Evolutionary conservation across 2,797 vertebrate species (phyloP).

Genomic region (Enteromius anoplus): DNA sequence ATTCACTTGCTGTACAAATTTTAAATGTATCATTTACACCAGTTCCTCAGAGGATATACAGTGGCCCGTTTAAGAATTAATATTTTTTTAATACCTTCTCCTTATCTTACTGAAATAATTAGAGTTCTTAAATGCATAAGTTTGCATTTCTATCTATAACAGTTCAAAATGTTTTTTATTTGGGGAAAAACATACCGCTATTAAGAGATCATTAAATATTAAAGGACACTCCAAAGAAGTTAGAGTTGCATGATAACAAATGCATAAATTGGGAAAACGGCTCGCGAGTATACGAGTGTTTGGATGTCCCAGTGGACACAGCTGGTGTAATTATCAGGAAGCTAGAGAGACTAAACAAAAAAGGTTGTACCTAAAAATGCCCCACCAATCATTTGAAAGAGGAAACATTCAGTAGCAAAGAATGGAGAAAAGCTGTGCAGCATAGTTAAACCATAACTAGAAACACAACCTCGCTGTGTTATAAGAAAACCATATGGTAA

Average conservation of each 20-base stretch:
- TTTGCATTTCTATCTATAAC: background rate
- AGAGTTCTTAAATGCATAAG: background rate
- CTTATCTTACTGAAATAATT: background rate
- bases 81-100: background rate
- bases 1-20: background rate
- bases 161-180: background rate
- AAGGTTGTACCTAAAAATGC: background rate
- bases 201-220: constrained; percentile 11
- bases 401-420: background rate
- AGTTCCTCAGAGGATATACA: background rate
- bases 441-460: background rate
- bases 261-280: background rate
- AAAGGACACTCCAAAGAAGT: background rate
- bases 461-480: constrained; percentile 5
- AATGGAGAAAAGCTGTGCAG: background rate
- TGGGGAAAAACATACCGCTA: background rate
- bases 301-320: background rate
- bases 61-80: background rate
- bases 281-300: constrained; percentile 2
- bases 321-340: constrained; percentile 18
- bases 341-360: background rate
- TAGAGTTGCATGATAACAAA: constrained; percentile 17
- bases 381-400: background rate
- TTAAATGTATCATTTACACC: background rate
- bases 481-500: background rate